Evolutionary conservation across 2,888 invertebrate genomes (phyloP).

Genomic region (Blastobasis lacticolella): DNA sequence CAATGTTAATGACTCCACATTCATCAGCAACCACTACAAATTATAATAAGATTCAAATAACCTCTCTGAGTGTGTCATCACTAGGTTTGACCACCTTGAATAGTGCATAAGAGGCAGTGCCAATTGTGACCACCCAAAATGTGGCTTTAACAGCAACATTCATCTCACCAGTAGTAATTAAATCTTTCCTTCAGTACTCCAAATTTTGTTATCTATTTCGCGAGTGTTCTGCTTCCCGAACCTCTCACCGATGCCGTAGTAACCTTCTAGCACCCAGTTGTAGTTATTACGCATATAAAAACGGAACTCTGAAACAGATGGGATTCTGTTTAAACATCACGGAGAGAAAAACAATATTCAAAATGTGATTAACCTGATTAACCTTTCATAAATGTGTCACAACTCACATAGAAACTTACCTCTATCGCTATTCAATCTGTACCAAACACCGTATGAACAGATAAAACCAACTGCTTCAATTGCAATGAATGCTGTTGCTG

Average conservation of each 20-base stretch:
- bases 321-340: too few species aligned
- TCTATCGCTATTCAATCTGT: constrained; percentile 80
- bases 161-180: constrained; percentile 56
- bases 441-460: constrained; percentile 78
- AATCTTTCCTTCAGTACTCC: constrained; percentile 70
- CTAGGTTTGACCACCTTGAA: constrained; percentile 71
- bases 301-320: constrained; percentile 77
- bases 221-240: constrained; percentile 69
- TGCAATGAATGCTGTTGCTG: constrained; percentile 72
- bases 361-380: too few species aligned
- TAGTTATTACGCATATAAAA: constrained; percentile 78
- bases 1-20: neutral
- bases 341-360: too few species aligned
- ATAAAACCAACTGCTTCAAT: constrained; percentile 75
- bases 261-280: constrained; percentile 78
- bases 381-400: too few species aligned
- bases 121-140: constrained; percentile 75
- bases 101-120: constrained; percentile 76
- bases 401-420: constrained; percentile 59
- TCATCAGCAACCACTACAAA: constrained; percentile 20
- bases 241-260: constrained; percentile 80
- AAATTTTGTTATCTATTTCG: constrained; percentile 70
- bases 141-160: constrained; percentile 62
- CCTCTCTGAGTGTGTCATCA: constrained; percentile 71
- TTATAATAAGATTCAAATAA: constrained; percentile 36